Evolutionary conservation across 53 echinoderm and acorn worm species (phyloP).

Genomic region (Glandiceps talaboti): DNA sequence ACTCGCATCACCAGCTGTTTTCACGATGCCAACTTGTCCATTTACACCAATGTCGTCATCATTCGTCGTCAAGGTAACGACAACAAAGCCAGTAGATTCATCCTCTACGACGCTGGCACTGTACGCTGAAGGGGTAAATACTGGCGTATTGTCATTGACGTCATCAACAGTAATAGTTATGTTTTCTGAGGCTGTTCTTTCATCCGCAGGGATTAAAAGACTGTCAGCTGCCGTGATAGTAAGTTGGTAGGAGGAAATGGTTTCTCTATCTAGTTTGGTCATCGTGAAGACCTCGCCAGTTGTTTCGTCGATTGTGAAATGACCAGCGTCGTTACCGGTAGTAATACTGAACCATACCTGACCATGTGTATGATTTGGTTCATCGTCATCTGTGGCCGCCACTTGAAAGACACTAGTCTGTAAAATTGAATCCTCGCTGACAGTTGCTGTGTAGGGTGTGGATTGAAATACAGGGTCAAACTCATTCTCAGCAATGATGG

Average conservation of each 20-base stretch:
- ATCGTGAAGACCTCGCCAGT: constrained; percentile 51
- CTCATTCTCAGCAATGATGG: constrained; percentile 72
- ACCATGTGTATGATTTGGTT: constrained; percentile 44
- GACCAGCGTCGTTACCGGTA: constrained; percentile 43
- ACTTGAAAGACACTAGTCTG: constrained; percentile 57
- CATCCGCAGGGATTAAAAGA: constrained; percentile 34
- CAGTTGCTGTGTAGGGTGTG: constrained; percentile 38
- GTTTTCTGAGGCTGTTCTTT: constrained; percentile 6
- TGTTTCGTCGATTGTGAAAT: constrained; percentile 51
- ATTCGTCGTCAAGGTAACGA: constrained; percentile 34
- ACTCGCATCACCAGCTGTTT: constrained; percentile 54
- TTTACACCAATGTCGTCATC: constrained; percentile 52
- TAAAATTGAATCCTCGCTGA: constrained; percentile 55
- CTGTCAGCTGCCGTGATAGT: constrained; percentile 79
- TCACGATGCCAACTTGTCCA: not conserved
- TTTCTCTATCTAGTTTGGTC: constrained; percentile 75
- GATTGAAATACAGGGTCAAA: constrained; percentile 53
- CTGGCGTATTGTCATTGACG: constrained; percentile 77
- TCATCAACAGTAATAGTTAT: constrained; percentile 52
- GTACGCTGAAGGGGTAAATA: constrained; percentile 40
- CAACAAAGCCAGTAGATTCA: constrained; percentile 19
- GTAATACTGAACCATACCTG: constrained; percentile 67
- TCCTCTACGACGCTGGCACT: constrained; percentile 57
- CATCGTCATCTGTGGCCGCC: constrained; percentile 59
- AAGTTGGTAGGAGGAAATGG: constrained; percentile 45